Evolutionary conservation across 2,113 vertebrate genomes (phyloP).

Genomic region (Probosciger aterrimus): DNA sequence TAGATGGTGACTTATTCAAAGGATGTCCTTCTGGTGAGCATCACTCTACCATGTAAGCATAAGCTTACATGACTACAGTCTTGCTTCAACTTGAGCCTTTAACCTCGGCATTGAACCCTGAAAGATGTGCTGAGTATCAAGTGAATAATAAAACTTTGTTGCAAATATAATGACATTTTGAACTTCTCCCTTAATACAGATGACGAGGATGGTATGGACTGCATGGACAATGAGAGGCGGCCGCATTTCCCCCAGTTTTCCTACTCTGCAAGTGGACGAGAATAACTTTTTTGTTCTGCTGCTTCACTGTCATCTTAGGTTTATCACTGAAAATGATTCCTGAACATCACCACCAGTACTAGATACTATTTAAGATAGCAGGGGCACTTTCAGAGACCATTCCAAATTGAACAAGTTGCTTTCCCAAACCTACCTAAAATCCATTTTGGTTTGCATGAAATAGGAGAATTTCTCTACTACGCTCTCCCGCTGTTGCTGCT

Average conservation of each 20-base stretch:
- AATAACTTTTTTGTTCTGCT: slow-evolving; percentile 79
- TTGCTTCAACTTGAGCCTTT: not conserved
- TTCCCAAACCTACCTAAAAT: slow-evolving; percentile 37
- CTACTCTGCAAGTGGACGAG: slow-evolving; percentile 96
- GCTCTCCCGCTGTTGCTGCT: slow-evolving; percentile 77
- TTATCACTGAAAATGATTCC: slow-evolving; percentile 78
- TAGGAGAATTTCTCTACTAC: slow-evolving; percentile 62
- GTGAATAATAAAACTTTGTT: not conserved
- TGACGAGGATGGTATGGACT: slow-evolving; percentile 97
- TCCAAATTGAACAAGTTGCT: slow-evolving; percentile 65
- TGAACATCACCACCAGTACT: slow-evolving; percentile 74
- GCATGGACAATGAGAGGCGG: slow-evolving; percentile 92
- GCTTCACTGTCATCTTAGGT: slow-evolving; percentile 75
- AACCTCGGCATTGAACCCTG: not conserved
- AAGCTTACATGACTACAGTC: not conserved
- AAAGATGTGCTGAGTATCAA: not conserved
- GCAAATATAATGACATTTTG: not conserved
- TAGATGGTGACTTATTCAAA: not conserved
- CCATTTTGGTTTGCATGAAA: slow-evolving; percentile 78
- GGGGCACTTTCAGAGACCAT: slow-evolving; percentile 70
- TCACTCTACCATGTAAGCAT: not conserved
- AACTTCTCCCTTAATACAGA: slow-evolving; percentile 72
- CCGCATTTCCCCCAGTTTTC: slow-evolving; percentile 99
- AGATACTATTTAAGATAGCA: slow-evolving; percentile 63
- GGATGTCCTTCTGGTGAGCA: not conserved